A percentile compares a stretch with the other conserved stretches of the same genome.
Conservation (phyloP, 2,888 invertebrate genomes). For the Parnassius apollo region DNA sequence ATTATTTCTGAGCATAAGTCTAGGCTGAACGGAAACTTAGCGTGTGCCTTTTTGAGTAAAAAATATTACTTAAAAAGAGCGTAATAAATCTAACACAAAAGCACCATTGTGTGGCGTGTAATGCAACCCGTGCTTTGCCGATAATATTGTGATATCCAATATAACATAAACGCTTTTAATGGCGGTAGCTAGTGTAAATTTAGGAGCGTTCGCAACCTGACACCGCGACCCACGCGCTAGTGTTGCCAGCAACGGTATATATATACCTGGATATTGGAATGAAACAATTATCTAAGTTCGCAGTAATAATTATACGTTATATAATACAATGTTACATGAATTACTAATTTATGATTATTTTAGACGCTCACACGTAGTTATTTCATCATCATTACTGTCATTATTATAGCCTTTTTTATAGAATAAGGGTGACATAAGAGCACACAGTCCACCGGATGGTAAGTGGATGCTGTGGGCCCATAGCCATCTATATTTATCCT, state of each 20-base stretch:
- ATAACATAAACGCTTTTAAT: constrained; percentile 78
- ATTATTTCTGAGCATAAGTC: no score
- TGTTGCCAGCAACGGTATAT: constrained; percentile 38
- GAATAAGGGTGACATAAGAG: no score
- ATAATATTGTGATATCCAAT: constrained; percentile 72
- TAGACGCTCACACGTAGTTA: no score
- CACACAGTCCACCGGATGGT: no score
- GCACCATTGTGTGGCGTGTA: constrained; percentile 16
- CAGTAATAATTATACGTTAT: no score
- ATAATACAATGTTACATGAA: no score
- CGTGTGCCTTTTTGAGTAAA: neutral
- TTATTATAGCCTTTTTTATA: no score
- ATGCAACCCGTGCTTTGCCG: constrained; percentile 44
- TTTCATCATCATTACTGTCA: no score
- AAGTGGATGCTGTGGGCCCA: no score
- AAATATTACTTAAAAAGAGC: constrained; percentile 6
- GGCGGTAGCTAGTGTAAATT: constrained; percentile 77
- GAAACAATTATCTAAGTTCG: constrained; percentile 18
- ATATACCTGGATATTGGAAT: constrained; percentile 30
- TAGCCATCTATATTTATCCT: no score
- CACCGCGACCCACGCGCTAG: constrained; percentile 65
- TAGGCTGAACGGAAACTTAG: no score
- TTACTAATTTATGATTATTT: no score
- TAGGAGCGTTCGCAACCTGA: constrained; percentile 74
- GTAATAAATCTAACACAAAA: constrained; percentile 13